Base-by-base conservation (phyloP, 1,140 invertebrate species). In the Agraylea sexmaculata region DNA sequence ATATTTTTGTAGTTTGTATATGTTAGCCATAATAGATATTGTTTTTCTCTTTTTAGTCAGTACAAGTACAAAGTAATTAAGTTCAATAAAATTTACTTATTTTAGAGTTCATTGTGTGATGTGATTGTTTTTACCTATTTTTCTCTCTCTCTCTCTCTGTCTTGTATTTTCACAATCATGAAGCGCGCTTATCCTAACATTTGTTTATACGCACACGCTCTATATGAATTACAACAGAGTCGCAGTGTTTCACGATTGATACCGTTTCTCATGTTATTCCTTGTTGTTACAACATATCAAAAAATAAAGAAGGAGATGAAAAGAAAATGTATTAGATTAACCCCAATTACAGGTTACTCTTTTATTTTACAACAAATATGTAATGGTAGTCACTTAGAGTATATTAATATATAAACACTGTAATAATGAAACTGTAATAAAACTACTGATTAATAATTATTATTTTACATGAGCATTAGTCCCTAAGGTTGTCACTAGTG, bases 11-110 rank as follows among this genome's bases (percentile, higher is more conserved):
- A 65, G 59, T 60, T n/a, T n/a, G n/a, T n/a, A 58, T 64, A 38
- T 64, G 61, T 62, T 64, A 64, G 62, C 62, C 62, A 61, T 64
- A 64, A 61, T 63, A 59, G 60, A 64, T 66, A 62, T 65, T 64
- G 36, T 45, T 66, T 47, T 68, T 66, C 65, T 64, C n/a, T n/a
- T n/a, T 66, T 68, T 68, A 68, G 65, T 68, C 64, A 68, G 65
- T 68, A 66, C 65, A 66, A 68, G 65, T 68, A 68, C 65, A 68
- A 68, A 68, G 62, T 66, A 65, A 63, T 62, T 59, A 62, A 65
- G 56, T 66, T 62, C 63, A 28, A 36, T 28, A 43, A 37, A 37
- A 65, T 66, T 65, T 66, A 68, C 62, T 57, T 68, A 65, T 66
- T 65, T 59, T 68, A 66, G 45, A 49, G 46, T 48, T 18, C 16